Evolutionary conservation across 2,888 invertebrate species (phyloP).

Genomic region (Lasius fuliginosus): DNA sequence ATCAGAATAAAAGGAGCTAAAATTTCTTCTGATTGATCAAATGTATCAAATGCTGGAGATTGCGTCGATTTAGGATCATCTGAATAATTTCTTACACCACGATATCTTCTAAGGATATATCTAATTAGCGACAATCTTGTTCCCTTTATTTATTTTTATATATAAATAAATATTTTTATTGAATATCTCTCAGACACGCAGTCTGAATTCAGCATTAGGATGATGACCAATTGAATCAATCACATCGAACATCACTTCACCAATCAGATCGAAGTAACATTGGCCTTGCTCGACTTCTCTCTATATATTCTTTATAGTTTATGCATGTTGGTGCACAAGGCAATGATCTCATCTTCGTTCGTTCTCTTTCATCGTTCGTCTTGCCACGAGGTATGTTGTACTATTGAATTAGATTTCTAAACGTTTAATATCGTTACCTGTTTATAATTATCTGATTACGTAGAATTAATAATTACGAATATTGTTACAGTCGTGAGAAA

Average conservation of each 20-base stretch:
- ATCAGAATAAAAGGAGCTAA: no score
- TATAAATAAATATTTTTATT: neutral
- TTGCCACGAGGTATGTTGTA: neutral
- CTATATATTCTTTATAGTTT: neutral
- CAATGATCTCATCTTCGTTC: neutral
- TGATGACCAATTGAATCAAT: neutral
- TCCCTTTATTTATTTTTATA: neutral
- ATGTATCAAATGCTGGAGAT: no score
- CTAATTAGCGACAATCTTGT: no score
- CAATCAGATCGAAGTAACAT: neutral
- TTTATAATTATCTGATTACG: neutral
- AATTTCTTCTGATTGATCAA: no score
- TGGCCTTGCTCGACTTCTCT: neutral
- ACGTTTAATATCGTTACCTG: neutral
- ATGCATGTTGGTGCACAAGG: neutral
- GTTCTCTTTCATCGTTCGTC: constrained; percentile 3
- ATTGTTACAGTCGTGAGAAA: constrained; percentile 64
- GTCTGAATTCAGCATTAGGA: neutral
- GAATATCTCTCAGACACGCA: neutral
- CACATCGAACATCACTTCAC: neutral
- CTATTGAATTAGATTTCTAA: neutral
- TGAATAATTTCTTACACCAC: no score
- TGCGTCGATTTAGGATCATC: no score
- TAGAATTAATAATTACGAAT: constrained; percentile 31
- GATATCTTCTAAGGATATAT: no score